Base-by-base conservation (phyloP, 2,113 vertebrate species). In the Lepus americanus region DNA sequence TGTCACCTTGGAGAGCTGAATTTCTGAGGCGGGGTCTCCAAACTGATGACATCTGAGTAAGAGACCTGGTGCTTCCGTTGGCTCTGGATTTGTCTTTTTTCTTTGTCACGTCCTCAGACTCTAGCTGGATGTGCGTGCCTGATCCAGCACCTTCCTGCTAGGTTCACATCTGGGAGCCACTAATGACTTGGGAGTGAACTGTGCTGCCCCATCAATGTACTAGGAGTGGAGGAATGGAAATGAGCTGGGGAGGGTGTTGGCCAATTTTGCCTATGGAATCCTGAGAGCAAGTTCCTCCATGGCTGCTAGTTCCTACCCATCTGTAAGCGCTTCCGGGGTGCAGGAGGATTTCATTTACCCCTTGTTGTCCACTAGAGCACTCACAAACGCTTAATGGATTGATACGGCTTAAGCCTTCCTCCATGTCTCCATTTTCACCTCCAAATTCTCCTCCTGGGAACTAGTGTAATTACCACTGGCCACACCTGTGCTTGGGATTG, bases 71-170 rank as follows among this genome's bases (percentile, higher is more conserved):
- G 90, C 87, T 95, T 97, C 82, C 76, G 44, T 86, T 97, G 95
- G 96, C 92, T 89, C 97, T 93, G 94, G 96, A 92, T 96, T 97
- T 97, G 83, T 87, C 23, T 94, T 96, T 97, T 92, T 97, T 96
- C 82, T 97, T 94, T 96, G 80, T 81, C 89, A 82, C 94, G 86
- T 93, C 53, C 74, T 87, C 31, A 59, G 80, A 87, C 33, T 74
- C 85, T 59, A 85, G 31, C 19, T 95, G 49, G 36, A 61, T 79
- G 11, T n/a, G 44, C 70, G 19, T 14, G 23, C 44, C n/a, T 88
- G 29, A 59, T 44, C 0, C 0, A 93, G 87, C 59, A 85, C 86
- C 88, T 94, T 92, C 95, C 83, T 96, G 83, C 92, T 92, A 73
- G 82, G 91, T 93, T 94, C 85, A 95, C 78, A 95, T 97, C 96